Evolutionary conservation across 2,113 vertebrate genomes (phyloP).

Genomic region (Sebastes fasciatus): DNA sequence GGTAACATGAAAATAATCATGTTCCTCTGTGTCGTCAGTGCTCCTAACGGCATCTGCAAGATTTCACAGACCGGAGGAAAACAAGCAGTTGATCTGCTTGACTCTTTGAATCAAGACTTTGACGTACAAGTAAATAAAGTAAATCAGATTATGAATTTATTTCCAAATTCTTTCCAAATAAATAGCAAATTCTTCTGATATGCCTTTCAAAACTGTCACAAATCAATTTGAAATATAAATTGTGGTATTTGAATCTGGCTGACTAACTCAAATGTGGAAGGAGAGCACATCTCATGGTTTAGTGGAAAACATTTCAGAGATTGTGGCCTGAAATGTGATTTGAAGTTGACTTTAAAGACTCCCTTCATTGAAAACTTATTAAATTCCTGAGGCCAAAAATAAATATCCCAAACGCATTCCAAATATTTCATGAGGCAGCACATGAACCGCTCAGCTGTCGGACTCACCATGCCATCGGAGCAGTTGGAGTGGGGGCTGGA

Average conservation of each 20-base stretch:
- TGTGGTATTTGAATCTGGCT: not conserved
- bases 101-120: too few species aligned
- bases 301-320: not conserved
- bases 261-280: not conserved
- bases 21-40: too few species aligned
- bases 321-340: not conserved
- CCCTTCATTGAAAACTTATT: not conserved
- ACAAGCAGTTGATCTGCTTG: not conserved
- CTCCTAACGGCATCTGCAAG: too few species aligned
- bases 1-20: too few species aligned
- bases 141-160: not conserved
- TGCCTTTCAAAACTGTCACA: too few species aligned
- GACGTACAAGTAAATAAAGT: not conserved
- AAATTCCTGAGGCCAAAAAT: slow-evolving; percentile 29
- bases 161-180: not conserved
- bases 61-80: too few species aligned
- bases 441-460: slow-evolving; percentile 52
- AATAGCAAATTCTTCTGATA: too few species aligned
- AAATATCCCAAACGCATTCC: slow-evolving; percentile 48
- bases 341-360: slow-evolving; percentile 20
- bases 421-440: slow-evolving; percentile 30
- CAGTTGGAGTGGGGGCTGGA: slow-evolving; percentile 95
- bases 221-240: not conserved
- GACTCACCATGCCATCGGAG: slow-evolving; percentile 94
- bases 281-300: not conserved